A percentile compares a stretch with the other conserved stretches of the same genome.
These are phyloP conservation scores for Melanocharis versteri DNA, from an alignment of 2,113 vertebrate genomes.

Conservation along the genomic window DNA sequence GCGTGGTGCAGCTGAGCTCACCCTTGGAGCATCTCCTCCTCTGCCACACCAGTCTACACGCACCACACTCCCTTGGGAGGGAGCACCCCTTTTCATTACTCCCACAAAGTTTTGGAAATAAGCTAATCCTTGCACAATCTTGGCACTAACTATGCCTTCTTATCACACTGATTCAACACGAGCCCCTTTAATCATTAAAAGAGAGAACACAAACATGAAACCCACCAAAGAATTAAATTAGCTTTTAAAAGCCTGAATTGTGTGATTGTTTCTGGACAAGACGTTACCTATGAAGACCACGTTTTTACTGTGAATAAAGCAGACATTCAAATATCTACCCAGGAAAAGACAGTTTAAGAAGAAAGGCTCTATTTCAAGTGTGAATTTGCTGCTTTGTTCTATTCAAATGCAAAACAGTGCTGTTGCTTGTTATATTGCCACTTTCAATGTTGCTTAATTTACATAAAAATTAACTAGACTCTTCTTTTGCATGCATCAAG, in stretches of 20 bases:
- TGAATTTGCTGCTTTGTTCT: background rate
- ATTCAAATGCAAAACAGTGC: conserved; percentile 1
- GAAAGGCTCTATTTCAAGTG: background rate
- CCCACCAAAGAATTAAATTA: background rate
- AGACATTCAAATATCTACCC: background rate
- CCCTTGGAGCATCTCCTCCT: background rate
- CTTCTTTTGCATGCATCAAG: conserved; percentile 44
- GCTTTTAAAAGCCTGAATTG: background rate
- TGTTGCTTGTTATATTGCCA: conserved; percentile 15
- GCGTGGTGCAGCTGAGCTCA: accelerated
- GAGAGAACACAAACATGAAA: background rate
- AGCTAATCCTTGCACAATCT: background rate
- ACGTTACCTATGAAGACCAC: background rate
- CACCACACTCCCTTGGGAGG: no score
- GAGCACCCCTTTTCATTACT: background rate
- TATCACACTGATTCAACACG: background rate
- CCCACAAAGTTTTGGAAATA: background rate
- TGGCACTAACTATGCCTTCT: background rate
- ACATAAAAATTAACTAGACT: conserved; percentile 62
- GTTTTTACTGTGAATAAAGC: background rate
- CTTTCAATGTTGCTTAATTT: conserved; percentile 27
- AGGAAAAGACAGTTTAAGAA: background rate
- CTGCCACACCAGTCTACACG: background rate
- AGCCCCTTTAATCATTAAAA: background rate
- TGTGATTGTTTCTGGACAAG: background rate